A percentile compares a stretch with the other conserved stretches of the same genome.
Conservation (phyloP, 2,113 vertebrate species). For the Lepus europaeus region DNA sequence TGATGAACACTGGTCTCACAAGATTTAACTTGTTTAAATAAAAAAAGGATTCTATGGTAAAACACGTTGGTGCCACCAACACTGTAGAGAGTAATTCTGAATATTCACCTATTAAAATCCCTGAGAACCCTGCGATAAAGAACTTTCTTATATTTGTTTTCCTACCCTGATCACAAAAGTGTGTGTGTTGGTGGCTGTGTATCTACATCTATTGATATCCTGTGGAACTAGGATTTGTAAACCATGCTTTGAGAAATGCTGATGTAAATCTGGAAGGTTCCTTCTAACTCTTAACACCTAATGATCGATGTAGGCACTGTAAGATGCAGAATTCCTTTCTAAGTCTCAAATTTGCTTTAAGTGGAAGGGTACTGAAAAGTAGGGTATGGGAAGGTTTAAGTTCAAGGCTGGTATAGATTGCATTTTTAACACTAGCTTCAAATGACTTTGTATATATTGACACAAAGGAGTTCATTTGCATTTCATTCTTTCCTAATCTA, state of each 20-base stretch:
- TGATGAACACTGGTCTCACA: slow-evolving; percentile 3
- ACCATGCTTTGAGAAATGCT: slow-evolving; percentile 45
- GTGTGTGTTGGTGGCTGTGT: neutral
- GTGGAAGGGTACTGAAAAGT: neutral
- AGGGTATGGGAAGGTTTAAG: neutral
- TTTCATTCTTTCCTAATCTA: neutral
- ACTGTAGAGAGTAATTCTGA: neutral
- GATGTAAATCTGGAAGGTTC: neutral
- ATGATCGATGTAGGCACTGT: neutral
- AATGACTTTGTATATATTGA: neutral
- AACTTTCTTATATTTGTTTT: slow-evolving; percentile 35
- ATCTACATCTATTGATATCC: neutral
- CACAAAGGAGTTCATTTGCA: slow-evolving; percentile 7
- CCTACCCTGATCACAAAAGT: neutral
- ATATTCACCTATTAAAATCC: neutral
- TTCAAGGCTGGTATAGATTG: neutral
- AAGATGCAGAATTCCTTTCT: slow-evolving; percentile 19
- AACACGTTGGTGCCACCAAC: neutral
- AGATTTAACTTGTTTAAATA: slow-evolving; percentile 17
- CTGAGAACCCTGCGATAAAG: neutral
- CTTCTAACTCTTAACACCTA: slow-evolving; percentile 35
- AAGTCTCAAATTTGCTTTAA: slow-evolving; percentile 23
- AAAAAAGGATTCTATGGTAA: slow-evolving; percentile 1
- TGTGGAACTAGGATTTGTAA: neutral
- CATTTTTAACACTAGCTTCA: neutral